A percentile compares a stretch with the other conserved stretches of the same genome.
Conservation (phyloP, 2,113 vertebrate genomes). For the Atrichornis clamosus region DNA sequence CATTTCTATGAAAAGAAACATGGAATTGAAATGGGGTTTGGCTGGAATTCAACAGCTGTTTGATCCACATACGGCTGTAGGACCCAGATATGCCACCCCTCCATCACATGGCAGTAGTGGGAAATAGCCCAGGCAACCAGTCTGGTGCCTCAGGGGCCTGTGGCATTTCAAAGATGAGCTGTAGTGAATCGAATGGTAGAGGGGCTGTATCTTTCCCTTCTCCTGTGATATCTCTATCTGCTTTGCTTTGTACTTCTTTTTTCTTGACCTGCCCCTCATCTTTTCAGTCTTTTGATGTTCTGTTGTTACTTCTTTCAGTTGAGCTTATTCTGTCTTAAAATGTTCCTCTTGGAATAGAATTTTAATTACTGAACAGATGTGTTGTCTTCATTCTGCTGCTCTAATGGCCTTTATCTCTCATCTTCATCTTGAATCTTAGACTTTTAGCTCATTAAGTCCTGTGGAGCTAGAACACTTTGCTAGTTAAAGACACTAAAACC, state of each 20-base stretch:
- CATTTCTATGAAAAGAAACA: not conserved
- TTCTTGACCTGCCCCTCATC: not conserved
- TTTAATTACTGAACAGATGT: constrained; percentile 5
- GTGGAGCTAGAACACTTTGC: not conserved
- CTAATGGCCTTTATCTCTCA: not conserved
- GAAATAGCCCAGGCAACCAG: not conserved
- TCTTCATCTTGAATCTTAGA: not conserved
- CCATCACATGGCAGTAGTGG: not conserved
- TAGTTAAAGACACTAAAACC: not conserved
- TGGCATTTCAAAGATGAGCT: not conserved
- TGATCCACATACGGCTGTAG: not conserved
- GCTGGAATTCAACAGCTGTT: not conserved
- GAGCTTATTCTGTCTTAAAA: not conserved
- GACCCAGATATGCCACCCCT: not conserved
- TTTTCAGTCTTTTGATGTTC: not conserved
- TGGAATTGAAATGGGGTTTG: not conserved
- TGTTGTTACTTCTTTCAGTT: not conserved
- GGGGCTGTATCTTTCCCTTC: not conserved
- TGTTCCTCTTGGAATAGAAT: not conserved
- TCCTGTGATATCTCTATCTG: not conserved
- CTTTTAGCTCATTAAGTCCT: not conserved
- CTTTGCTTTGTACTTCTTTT: not conserved
- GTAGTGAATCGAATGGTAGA: not conserved
- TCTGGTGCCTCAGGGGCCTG: not conserved
- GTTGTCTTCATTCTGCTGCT: not conserved